Evolutionary conservation across 2,113 vertebrate species (phyloP).

Genomic region (Anoplopoma fimbria): DNA sequence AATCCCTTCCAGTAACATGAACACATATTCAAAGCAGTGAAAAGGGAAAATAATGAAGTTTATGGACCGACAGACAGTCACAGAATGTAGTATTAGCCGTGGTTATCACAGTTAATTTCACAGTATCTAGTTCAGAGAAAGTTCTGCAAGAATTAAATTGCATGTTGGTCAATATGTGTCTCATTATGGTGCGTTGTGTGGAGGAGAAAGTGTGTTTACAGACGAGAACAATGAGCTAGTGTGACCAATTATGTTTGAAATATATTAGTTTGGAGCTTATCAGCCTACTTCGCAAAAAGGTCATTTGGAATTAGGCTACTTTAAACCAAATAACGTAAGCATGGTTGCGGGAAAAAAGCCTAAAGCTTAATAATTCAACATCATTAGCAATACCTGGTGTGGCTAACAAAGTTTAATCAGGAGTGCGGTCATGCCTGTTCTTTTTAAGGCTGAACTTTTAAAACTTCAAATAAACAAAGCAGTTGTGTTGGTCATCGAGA

Average conservation of each 20-base stretch:
- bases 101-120: slow-evolving; percentile 67
- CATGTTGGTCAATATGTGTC: slow-evolving; percentile 35
- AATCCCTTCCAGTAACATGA: slow-evolving; percentile 65
- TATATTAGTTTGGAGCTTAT: slow-evolving; percentile 39
- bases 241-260: slow-evolving; percentile 26
- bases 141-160: slow-evolving; percentile 13
- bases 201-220: slow-evolving; percentile 49
- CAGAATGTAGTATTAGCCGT: slow-evolving; percentile 23
- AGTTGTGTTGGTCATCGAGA: background rate
- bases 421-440: background rate
- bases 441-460: background rate
- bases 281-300: slow-evolving; percentile 30
- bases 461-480: background rate
- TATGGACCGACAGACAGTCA: slow-evolving; percentile 40
- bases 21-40: slow-evolving; percentile 47
- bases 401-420: background rate
- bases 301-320: slow-evolving; percentile 36
- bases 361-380: background rate
- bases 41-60: slow-evolving; percentile 65
- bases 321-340: slow-evolving; percentile 16
- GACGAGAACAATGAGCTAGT: slow-evolving; percentile 10
- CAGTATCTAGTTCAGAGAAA: slow-evolving; percentile 61
- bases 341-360: background rate
- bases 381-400: background rate
- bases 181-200: slow-evolving; percentile 3